A percentile compares a stretch with the other conserved stretches of the same genome.
These are phyloP conservation scores for Pollimyrus isidori DNA, from an alignment of 2,113 vertebrate genomes.

Conservation along the genomic window DNA sequence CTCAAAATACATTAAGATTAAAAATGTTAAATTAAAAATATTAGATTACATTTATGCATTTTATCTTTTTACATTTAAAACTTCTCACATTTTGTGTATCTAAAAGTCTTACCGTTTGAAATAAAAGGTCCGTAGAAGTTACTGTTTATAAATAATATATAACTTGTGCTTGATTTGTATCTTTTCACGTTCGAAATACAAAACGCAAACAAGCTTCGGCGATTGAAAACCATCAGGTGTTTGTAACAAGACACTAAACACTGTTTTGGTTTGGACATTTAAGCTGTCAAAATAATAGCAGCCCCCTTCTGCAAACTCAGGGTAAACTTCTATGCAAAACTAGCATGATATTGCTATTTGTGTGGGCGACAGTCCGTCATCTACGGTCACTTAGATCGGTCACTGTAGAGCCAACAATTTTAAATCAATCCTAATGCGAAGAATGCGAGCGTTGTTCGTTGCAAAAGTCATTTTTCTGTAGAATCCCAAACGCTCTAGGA, in stretches of 20 bases:
- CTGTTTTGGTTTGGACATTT: neutral
- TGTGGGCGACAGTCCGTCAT: neutral
- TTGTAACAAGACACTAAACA: neutral
- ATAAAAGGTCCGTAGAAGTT: neutral
- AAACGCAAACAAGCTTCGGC: neutral
- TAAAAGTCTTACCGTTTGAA: neutral
- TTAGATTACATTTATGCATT: neutral
- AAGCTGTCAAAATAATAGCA: neutral
- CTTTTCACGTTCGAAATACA: neutral
- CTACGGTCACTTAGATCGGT: neutral
- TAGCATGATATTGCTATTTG: neutral
- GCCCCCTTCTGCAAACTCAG: neutral
- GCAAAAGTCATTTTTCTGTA: neutral
- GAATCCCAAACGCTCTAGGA: neutral
- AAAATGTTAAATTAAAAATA: neutral
- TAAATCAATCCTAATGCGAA: neutral
- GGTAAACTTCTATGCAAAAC: neutral
- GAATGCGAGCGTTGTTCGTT: neutral
- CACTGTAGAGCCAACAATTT: neutral
- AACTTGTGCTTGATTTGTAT: neutral
- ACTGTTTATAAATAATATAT: neutral
- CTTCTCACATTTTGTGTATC: neutral
- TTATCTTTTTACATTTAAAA: neutral
- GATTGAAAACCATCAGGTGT: neutral
- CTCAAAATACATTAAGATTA: neutral